A percentile compares a stretch with the other conserved stretches of the same genome.
These are phyloP conservation scores for Sycophila texana DNA, from an alignment of 2,888 invertebrate genomes.

Conservation along the genomic window DNA sequence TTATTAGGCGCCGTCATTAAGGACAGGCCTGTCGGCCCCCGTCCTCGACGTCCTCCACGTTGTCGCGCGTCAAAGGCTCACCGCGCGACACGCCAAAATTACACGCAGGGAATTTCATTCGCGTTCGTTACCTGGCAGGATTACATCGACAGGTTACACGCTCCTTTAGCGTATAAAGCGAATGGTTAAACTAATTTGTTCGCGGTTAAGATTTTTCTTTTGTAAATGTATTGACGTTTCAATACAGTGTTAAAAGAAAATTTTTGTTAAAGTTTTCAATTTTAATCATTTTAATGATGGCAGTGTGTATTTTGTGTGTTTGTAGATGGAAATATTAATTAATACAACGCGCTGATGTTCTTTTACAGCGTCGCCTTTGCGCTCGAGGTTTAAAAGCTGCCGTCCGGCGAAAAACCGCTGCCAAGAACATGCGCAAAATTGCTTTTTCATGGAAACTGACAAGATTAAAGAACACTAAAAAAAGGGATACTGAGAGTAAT, in stretches of 20 bases:
- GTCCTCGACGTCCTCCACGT: not conserved
- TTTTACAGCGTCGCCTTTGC: slow-evolving; percentile 33
- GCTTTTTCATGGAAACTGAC: slow-evolving; percentile 22
- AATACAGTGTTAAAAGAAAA: no score
- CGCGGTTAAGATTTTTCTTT: no score
- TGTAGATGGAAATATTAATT: slow-evolving; percentile 10
- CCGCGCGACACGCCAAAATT: not conserved
- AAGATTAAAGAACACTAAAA: slow-evolving; percentile 33
- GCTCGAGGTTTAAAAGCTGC: slow-evolving; percentile 17
- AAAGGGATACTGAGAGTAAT: slow-evolving; percentile 8
- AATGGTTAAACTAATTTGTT: no score
- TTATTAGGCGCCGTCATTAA: slow-evolving; percentile 46
- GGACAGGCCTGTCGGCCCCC: not conserved
- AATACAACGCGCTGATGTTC: slow-evolving; percentile 23
- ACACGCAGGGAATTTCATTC: not conserved
- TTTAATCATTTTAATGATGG: not conserved
- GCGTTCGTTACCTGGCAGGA: no score
- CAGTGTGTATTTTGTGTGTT: not conserved
- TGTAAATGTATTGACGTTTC: no score
- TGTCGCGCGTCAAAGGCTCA: not conserved
- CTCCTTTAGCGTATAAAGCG: no score
- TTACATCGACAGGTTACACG: no score
- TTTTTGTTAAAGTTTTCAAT: no score
- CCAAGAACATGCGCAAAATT: slow-evolving; percentile 24
- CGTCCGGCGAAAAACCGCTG: slow-evolving; percentile 16